A percentile compares a stretch with the other conserved stretches of the same genome.
Evolutionary conservation across 2,888 invertebrate species (phyloP).

Genomic region (Philhelius pedissequus): DNA sequence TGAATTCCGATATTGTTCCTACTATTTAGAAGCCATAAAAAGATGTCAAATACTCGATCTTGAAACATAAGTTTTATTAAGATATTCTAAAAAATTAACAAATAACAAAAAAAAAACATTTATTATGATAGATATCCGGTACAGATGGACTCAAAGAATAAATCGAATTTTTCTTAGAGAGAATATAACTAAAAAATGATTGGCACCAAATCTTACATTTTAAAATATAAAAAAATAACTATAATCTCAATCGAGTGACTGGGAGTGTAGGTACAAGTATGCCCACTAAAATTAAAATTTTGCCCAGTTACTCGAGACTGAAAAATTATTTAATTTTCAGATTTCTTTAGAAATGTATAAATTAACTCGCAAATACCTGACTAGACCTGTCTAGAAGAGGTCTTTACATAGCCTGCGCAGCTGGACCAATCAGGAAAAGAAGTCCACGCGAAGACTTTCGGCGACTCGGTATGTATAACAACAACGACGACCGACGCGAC

Average conservation of each 20-base stretch:
- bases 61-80: no score
- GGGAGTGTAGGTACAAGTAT: not conserved
- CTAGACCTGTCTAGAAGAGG: constrained; percentile 59
- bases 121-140: no score
- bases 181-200: no score
- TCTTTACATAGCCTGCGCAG: not conserved
- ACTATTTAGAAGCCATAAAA: no score
- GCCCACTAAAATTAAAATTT: constrained; percentile 41
- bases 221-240: not conserved
- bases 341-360: constrained; percentile 24
- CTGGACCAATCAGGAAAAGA: constrained; percentile 22
- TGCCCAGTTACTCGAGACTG: constrained; percentile 5
- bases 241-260: not conserved
- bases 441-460: not conserved
- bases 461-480: not conserved
- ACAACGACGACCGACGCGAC: not conserved
- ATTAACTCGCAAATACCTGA: not conserved
- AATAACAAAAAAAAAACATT: no score
- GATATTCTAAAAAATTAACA: no score
- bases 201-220: no score
- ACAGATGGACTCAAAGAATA: no score
- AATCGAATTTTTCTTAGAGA: no score
- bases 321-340: constrained; percentile 38
- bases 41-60: no score
- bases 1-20: no score